A percentile compares a stretch with the other conserved stretches of the same genome.
Conservation (phyloP, 2,113 vertebrate genomes). For the Calypte anna region DNA sequence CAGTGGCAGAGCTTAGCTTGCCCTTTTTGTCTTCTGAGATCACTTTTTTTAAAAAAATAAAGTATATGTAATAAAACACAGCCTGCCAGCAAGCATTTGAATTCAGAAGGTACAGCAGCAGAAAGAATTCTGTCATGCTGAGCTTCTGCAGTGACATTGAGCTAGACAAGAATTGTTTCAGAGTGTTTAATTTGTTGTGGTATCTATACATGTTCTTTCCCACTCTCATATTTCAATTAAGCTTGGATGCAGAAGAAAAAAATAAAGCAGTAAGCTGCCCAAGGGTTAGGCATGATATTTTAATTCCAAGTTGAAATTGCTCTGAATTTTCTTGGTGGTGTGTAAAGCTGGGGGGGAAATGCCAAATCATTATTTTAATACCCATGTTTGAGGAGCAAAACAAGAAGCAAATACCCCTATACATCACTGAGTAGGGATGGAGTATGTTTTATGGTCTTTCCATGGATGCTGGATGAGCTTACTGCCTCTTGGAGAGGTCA, state of each 20-base stretch:
- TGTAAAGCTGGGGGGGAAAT: neutral
- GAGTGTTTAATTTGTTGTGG: constrained; percentile 35
- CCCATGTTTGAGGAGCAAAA: neutral
- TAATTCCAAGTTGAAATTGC: neutral
- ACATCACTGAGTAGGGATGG: neutral
- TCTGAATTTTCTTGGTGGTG: neutral
- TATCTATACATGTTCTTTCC: neutral
- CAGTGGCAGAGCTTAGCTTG: neutral
- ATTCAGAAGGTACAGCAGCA: neutral
- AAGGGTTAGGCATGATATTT: neutral
- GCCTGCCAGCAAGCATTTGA: neutral
- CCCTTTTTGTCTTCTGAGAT: neutral
- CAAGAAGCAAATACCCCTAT: neutral
- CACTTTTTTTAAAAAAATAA: neutral
- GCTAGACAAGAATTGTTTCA: neutral
- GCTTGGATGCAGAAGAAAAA: neutral
- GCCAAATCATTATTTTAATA: neutral
- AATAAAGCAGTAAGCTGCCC: neutral
- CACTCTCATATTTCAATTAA: constrained; percentile 38
- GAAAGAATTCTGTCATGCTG: neutral
- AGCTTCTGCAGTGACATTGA: constrained; percentile 10
- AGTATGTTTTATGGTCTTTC: neutral
- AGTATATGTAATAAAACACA: neutral
- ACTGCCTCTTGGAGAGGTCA: neutral
- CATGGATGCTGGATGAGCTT: neutral